Percentiles rank a stretch among this genome's conserved stretches.
Evolutionary conservation across 2,797 vertebrate genomes (phyloP).

Genomic region (Lutjanus argentimaculatus): DNA sequence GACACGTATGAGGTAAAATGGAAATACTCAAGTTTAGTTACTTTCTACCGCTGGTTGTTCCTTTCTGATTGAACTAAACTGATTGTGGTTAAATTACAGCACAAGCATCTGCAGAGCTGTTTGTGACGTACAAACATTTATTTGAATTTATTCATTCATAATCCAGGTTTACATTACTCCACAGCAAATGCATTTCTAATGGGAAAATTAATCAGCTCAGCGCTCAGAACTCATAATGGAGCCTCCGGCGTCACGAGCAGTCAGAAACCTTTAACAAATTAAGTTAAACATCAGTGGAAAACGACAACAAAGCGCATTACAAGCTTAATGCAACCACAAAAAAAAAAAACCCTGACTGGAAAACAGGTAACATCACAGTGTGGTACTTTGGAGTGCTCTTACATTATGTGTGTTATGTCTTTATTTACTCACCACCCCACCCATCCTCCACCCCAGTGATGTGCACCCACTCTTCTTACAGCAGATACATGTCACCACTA

Average conservation of each 20-base stretch:
- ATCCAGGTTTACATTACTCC: constrained; percentile 51
- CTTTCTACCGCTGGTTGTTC: neutral
- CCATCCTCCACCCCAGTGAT: constrained; percentile 50
- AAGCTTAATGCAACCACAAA: constrained; percentile 73
- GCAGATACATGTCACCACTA: constrained; percentile 84
- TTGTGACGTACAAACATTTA: constrained; percentile 43
- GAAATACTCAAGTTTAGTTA: neutral
- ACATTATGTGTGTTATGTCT: constrained; percentile 72
- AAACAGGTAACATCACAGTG: constrained; percentile 77
- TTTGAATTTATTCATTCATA: constrained; percentile 45
- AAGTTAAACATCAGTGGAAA: constrained; percentile 71
- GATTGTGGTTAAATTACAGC: neutral
- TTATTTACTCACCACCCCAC: constrained; percentile 63
- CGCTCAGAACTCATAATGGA: constrained; percentile 26
- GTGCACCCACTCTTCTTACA: constrained; percentile 72
- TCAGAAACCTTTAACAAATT: constrained; percentile 66
- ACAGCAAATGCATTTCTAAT: constrained; percentile 41
- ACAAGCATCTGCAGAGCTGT: neutral
- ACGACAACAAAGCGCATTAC: constrained; percentile 72
- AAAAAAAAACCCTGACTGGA: constrained; percentile 44
- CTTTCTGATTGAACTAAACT: neutral
- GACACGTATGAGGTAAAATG: too few species aligned
- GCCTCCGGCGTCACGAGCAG: constrained; percentile 24
- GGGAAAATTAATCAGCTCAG: constrained; percentile 40
- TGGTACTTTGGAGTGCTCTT: constrained; percentile 77